Percentiles rank a stretch among this genome's conserved stretches.
These are phyloP conservation scores for Saccostrea glomerata DNA, from an alignment of 1,140 invertebrate genomes.

Conservation along the genomic window DNA sequence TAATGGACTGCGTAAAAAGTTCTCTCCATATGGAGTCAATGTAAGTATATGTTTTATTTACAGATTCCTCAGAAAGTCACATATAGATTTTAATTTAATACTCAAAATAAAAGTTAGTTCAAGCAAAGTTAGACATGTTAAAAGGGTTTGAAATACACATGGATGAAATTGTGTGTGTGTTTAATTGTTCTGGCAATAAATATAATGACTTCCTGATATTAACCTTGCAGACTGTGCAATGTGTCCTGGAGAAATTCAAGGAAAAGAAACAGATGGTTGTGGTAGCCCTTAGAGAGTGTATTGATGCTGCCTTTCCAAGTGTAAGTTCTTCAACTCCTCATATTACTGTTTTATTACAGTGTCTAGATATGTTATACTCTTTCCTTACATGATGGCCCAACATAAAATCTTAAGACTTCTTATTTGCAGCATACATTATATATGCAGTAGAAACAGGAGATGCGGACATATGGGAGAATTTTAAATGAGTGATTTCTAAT, in stretches of 20 bases:
- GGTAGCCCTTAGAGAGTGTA: conserved; percentile 90
- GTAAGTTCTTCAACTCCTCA: conserved; percentile 81
- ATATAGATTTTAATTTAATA: not conserved
- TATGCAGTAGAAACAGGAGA: too few species aligned
- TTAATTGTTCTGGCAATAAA: too few species aligned
- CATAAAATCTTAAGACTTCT: too few species aligned
- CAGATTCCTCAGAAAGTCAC: not conserved
- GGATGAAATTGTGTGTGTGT: too few species aligned
- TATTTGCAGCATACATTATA: too few species aligned
- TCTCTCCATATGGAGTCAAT: conserved; percentile 87
- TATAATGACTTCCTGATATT: not conserved
- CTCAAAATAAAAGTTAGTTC: not conserved
- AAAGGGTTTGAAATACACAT: too few species aligned
- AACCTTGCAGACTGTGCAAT: conserved; percentile 75
- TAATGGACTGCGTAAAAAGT: conserved; percentile 91
- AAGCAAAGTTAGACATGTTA: too few species aligned
- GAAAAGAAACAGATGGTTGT: conserved; percentile 98
- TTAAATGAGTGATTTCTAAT: too few species aligned
- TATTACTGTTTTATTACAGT: too few species aligned
- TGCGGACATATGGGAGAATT: too few species aligned
- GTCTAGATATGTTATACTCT: too few species aligned
- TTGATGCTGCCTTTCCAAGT: conserved; percentile 91
- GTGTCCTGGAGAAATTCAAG: conserved; percentile 96
- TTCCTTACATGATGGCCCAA: too few species aligned
- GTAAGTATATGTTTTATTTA: conserved; percentile 63